phyloP scores from a whole-genome alignment of 2,113 vertebrate species.

The Oreochromis niloticus region DNA sequence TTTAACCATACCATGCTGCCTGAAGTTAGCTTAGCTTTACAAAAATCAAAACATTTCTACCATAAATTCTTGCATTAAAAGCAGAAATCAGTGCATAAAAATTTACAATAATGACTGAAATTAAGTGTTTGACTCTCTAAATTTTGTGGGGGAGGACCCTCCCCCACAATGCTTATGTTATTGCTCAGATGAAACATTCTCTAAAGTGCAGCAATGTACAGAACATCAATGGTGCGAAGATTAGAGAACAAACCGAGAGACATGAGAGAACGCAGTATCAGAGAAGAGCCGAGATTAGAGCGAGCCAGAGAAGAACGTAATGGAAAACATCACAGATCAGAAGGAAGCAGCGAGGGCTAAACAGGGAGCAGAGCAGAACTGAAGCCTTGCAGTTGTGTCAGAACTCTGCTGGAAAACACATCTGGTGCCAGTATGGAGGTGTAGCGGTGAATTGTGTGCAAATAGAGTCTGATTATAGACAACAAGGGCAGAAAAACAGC shows the following conservation, averaged over 20 bases:
- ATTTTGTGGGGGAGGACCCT: background rate
- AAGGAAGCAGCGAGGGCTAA: background rate
- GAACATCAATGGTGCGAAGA: background rate
- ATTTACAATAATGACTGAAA: background rate
- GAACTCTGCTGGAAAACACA: conserved; percentile 14
- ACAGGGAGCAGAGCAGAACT: background rate
- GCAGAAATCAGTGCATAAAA: background rate
- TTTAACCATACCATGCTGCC: background rate
- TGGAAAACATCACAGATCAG: background rate
- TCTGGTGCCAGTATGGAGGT: conserved; percentile 31
- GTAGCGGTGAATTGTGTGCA: background rate
- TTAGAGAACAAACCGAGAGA: background rate
- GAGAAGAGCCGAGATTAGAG: background rate
- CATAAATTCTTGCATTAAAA: background rate
- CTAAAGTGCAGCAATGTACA: background rate
- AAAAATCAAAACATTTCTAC: background rate
- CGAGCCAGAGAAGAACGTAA: background rate
- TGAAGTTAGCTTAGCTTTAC: background rate
- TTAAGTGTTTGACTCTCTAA: background rate
- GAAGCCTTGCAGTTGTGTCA: background rate
- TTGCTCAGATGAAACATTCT: background rate
- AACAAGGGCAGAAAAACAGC: background rate
- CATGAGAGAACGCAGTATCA: background rate
- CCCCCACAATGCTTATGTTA: background rate
- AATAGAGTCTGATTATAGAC: background rate